phyloP scores from a whole-genome alignment of 2,888 invertebrate genomes.

The Acleris emargana region DNA sequence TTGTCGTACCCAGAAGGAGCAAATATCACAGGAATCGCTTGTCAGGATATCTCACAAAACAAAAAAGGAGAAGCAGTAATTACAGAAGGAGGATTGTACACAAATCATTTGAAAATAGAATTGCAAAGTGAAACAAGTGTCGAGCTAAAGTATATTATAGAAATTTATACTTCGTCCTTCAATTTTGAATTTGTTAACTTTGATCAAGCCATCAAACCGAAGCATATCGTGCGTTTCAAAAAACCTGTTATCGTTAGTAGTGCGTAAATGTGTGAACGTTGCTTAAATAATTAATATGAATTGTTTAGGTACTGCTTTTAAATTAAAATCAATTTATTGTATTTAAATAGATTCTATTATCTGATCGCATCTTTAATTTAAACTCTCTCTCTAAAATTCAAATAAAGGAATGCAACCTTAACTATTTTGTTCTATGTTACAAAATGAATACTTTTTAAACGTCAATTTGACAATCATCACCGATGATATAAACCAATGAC shows the following conservation, averaged over 20 bases:
- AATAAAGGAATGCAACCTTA: not conserved
- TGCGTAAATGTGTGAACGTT: too few relatives aligned
- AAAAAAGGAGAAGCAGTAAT: slow-evolving; percentile 48
- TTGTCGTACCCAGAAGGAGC: slow-evolving; percentile 53
- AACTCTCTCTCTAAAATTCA: not conserved
- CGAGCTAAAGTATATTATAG: slow-evolving; percentile 48
- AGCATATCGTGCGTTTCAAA: not conserved
- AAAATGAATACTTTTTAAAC: too few relatives aligned
- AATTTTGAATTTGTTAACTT: slow-evolving; percentile 15
- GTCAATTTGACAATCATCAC: not conserved
- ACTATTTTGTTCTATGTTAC: slow-evolving; percentile 3
- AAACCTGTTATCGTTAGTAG: too few relatives aligned
- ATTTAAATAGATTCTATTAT: too few relatives aligned
- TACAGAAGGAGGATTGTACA: slow-evolving; percentile 49
- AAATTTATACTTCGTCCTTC: slow-evolving; percentile 45
- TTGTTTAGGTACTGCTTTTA: too few relatives aligned
- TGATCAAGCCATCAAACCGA: too few relatives aligned
- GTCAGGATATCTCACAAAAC: slow-evolving; percentile 49
- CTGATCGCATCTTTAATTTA: too few relatives aligned
- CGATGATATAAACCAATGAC: slow-evolving; percentile 12
- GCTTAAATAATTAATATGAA: too few relatives aligned
- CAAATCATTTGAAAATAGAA: slow-evolving; percentile 45
- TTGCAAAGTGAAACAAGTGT: slow-evolving; percentile 52
- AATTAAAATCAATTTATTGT: too few relatives aligned
- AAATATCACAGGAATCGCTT: slow-evolving; percentile 55